phyloP scores from a whole-genome alignment of 2,113 vertebrate species.

The Psilopogon haemacephalus region DNA sequence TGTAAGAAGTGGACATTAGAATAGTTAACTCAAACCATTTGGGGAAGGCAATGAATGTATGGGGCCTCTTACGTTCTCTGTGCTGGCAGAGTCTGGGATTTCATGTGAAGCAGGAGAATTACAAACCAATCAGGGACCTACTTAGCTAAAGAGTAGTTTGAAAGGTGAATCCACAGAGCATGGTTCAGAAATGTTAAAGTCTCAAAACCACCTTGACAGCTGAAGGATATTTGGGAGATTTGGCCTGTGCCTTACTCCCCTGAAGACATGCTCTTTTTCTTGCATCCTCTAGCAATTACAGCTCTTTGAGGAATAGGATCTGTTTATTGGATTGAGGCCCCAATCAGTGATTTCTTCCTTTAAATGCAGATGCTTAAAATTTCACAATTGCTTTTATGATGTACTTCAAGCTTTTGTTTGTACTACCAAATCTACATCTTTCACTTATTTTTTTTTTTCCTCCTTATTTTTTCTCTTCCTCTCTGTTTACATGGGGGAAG shows the following conservation, averaged over 20 bases:
- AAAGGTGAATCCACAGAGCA: background rate
- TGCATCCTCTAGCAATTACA: background rate
- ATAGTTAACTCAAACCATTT: background rate
- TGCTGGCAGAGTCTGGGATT: background rate
- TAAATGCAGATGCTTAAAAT: background rate
- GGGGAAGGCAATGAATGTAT: background rate
- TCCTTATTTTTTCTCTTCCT: no score
- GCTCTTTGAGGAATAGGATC: background rate
- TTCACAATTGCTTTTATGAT: background rate
- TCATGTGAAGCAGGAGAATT: background rate
- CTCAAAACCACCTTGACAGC: background rate
- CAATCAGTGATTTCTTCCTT: background rate
- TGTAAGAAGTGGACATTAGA: background rate
- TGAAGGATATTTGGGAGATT: background rate
- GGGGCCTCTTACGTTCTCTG: background rate
- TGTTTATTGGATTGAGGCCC: background rate
- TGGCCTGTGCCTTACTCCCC: background rate
- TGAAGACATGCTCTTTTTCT: background rate
- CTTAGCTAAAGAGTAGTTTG: background rate
- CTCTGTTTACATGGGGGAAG: background rate
- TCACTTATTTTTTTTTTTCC: background rate
- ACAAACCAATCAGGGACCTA: background rate
- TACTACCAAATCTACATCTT: background rate
- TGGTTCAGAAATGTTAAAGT: background rate
- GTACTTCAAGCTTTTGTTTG: background rate